Conservation (phyloP, 2,888 invertebrate genomes). For the Tachystola acroxantha region DNA sequence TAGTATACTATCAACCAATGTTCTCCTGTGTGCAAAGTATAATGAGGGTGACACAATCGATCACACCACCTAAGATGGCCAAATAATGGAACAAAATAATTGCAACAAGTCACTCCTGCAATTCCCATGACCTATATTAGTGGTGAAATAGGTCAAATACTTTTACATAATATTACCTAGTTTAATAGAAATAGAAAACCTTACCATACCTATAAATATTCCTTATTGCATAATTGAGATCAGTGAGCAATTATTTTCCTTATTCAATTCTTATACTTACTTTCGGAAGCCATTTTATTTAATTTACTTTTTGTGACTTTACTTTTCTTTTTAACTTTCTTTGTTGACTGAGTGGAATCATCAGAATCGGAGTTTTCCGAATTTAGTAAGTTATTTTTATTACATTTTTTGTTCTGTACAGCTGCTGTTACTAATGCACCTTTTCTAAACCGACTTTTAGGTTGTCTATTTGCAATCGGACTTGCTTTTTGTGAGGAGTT, state of each 20-base stretch:
- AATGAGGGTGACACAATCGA: too few species aligned
- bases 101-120: too few species aligned
- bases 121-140: too few species aligned
- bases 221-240: not conserved
- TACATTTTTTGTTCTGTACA: slow-evolving; percentile 58
- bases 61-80: too few species aligned
- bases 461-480: slow-evolving; percentile 38
- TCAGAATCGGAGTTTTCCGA: slow-evolving; percentile 68
- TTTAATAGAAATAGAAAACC: too few species aligned
- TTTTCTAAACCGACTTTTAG: slow-evolving; percentile 76
- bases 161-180: too few species aligned
- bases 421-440: slow-evolving; percentile 80
- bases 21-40: too few species aligned
- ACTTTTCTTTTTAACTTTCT: slow-evolving; percentile 67
- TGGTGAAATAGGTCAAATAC: too few species aligned
- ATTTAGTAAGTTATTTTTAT: slow-evolving; percentile 32
- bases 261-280: slow-evolving; percentile 40
- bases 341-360: slow-evolving; percentile 54
- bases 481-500: slow-evolving; percentile 33
- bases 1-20: too few species aligned
- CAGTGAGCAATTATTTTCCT: slow-evolving; percentile 3
- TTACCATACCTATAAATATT: too few species aligned
- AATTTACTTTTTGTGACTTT: slow-evolving; percentile 50
- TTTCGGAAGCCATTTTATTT: slow-evolving; percentile 43
- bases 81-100: too few species aligned